A percentile compares a stretch with the other conserved stretches of the same genome.
phyloP scores from a whole-genome alignment of 1,140 invertebrate genomes.

The Pissodes strobi region DNA sequence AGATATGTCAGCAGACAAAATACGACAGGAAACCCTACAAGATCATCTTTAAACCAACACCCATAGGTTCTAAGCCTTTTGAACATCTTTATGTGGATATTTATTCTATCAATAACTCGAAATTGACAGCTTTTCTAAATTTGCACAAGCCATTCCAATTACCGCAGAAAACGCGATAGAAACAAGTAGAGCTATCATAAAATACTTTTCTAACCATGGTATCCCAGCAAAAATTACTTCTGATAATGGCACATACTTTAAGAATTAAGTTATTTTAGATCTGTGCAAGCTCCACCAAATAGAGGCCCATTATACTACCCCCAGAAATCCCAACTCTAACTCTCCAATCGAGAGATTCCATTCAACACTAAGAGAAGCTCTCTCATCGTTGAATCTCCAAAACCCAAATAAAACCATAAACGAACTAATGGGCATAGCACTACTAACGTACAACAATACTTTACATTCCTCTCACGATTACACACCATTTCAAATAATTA shows the following conservation, averaged over 20 bases:
- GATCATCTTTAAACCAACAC: conserved; percentile 42
- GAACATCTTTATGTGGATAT: too few species aligned
- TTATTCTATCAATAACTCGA: too few species aligned
- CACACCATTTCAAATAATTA: conserved; percentile 21
- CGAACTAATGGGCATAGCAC: conserved; percentile 6
- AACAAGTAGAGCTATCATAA: too few species aligned
- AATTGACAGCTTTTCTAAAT: too few species aligned
- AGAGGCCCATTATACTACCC: conserved; percentile 12
- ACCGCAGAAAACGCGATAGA: too few species aligned
- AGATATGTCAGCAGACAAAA: conserved; percentile 44
- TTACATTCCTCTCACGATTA: conserved; percentile 6
- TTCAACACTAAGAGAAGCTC: not conserved
- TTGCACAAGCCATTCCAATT: too few species aligned
- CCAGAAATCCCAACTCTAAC: conserved; percentile 1
- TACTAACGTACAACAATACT: conserved; percentile 13
- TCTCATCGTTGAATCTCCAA: not conserved
- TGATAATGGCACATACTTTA: conserved; percentile 10
- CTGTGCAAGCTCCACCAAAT: conserved; percentile 13
- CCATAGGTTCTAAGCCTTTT: conserved; percentile 43
- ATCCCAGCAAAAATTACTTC: not conserved
- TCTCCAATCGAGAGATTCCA: conserved; percentile 11
- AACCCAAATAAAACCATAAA: not conserved
- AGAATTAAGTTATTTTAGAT: conserved; percentile 6
- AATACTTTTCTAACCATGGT: conserved; percentile 5
- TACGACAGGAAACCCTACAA: too few species aligned